Evolutionary conservation across 2,113 vertebrate species (phyloP), one percentile per base, ranked within the genome.

Genomic region (Galemys pyrenaicus): DNA sequence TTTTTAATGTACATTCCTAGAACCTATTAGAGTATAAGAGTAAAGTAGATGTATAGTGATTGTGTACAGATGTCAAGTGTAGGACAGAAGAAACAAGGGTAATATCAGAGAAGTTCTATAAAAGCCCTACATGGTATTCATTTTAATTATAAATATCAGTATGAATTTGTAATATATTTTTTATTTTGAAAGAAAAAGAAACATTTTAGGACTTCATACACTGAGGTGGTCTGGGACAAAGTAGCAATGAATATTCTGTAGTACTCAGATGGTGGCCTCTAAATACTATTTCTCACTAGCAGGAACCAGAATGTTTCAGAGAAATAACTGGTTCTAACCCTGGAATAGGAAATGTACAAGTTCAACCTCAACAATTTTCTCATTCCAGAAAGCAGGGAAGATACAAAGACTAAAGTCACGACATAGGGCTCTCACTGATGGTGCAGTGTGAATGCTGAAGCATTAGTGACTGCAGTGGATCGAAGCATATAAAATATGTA

Each of bases 301-400:
- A 90, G 15, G 30, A 83, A 83, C 64, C 35, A 68, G 68, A 80
- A 54, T 46, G 26, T 86, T 90, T 87, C 86, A 80, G 74, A 95
- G 85, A 68, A 94, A 71, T 54, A 22, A 64, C 24, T 87, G 67
- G 62, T 75, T 82, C 30, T 20, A 85, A 80, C 20, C 22, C 12
- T 67, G 49, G n/a, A 67, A 19, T 46, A 89, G 17, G 13, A 78
- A 88, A 85, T 73, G 71, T 1, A 24, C 37, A 89, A 39, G 16
- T 60, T 89, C 56, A 85, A 46, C 39, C 37, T 37, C 58, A 73
- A 80, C 77, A 88, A 83, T 30, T 85, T 67, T 60, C 56, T 74
- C 86, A 92, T 56, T 85, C 58, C 49, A 89, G 85, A 85, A 95
- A 89, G 86, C 39, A 92, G 65, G 9, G 65, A 89, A 92, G 35